Evolutionary conservation across 2,113 vertebrate species (phyloP).

Genomic region (Phycodurus eques): DNA sequence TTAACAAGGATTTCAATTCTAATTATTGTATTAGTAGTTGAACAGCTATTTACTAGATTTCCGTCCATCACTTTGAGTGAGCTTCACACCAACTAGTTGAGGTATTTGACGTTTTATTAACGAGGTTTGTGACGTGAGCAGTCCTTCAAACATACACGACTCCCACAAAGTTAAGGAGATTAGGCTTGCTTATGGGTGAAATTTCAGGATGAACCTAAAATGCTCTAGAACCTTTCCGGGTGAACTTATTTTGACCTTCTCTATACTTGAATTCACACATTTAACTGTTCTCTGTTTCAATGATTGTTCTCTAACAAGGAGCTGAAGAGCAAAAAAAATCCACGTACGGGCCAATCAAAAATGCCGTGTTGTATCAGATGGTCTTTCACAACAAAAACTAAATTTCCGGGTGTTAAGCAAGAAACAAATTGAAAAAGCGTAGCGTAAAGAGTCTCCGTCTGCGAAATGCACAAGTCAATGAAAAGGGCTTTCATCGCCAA

Average conservation of each 20-base stretch:
- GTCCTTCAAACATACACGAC: slow-evolving; percentile 6
- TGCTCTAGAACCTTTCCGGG: not conserved
- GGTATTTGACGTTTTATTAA: slow-evolving; percentile 49
- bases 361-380: no score
- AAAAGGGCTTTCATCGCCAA: no score
- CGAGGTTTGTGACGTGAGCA: slow-evolving; percentile 39
- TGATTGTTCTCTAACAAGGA: no score
- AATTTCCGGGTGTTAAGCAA: no score
- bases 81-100: slow-evolving; percentile 51
- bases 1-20: slow-evolving; percentile 7
- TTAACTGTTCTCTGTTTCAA: no score
- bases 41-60: slow-evolving; percentile 47
- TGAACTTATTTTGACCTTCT: not conserved
- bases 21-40: slow-evolving; percentile 43
- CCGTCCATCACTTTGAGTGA: slow-evolving; percentile 43
- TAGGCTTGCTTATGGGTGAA: not conserved
- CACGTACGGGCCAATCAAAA: no score
- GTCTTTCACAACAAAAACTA: no score
- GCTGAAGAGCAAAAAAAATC: no score
- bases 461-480: no score
- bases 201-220: not conserved
- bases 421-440: no score
- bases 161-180: not conserved
- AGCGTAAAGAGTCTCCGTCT: no score
- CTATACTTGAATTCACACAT: no score